Percentiles rank a stretch among this genome's conserved stretches.
Evolutionary conservation across 2,888 invertebrate genomes (phyloP).

Genomic region (Parnassius mnemosyne): DNA sequence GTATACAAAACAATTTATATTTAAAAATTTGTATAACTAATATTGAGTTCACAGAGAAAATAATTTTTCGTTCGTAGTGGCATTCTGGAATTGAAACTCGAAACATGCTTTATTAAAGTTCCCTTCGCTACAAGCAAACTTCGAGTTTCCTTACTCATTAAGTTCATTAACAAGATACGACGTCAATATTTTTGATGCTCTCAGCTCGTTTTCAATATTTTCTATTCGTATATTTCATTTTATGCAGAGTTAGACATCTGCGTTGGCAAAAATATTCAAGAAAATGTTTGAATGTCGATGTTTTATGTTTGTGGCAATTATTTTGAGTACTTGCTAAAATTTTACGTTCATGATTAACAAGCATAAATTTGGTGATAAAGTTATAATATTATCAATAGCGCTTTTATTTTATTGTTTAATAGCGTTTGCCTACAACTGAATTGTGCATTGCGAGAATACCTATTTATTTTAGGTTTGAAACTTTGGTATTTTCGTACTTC

Average conservation of each 20-base stretch:
- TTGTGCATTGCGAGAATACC: slow-evolving; percentile 22
- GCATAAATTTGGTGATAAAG: slow-evolving; percentile 71
- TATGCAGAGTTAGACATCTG: slow-evolving; percentile 60
- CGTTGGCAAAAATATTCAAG: slow-evolving; percentile 70
- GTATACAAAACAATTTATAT: too few species aligned
- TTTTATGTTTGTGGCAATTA: slow-evolving; percentile 77
- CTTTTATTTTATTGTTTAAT: slow-evolving; percentile 61
- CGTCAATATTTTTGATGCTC: slow-evolving; percentile 71
- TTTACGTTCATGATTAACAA: slow-evolving; percentile 73
- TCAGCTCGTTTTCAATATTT: slow-evolving; percentile 67
- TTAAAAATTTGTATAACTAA: too few species aligned
- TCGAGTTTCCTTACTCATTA: slow-evolving; percentile 69
- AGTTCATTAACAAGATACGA: slow-evolving; percentile 72
- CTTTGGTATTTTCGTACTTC: slow-evolving; percentile 8
- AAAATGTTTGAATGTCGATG: slow-evolving; percentile 73
- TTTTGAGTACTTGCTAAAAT: slow-evolving; percentile 76
- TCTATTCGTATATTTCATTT: slow-evolving; percentile 67
- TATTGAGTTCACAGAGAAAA: too few species aligned
- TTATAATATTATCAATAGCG: slow-evolving; percentile 63
- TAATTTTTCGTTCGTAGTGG: slow-evolving; percentile 40
- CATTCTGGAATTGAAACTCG: slow-evolving; percentile 63
- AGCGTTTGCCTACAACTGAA: slow-evolving; percentile 46
- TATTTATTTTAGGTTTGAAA: slow-evolving; percentile 20
- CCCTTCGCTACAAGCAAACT: slow-evolving; percentile 51
- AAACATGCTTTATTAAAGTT: slow-evolving; percentile 61